Base-by-base conservation (phyloP, 64 coral and sea anemone genomes). In the Montipora cactus region DNA sequence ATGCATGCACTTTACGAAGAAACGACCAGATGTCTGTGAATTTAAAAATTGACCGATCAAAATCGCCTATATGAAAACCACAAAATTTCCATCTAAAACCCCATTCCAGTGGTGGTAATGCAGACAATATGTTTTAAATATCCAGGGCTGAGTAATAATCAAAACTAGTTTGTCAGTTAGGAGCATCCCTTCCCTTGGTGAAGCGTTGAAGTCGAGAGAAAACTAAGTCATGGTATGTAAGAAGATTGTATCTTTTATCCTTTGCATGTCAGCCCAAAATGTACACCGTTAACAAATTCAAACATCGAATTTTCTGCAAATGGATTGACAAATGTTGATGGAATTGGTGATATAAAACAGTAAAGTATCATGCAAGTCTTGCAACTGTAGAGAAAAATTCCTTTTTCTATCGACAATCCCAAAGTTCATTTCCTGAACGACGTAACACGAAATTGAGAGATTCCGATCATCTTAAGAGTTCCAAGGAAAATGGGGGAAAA, bases 201-300 rank as follows among this genome's bases (percentile, higher is more conserved):
- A 37, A 37, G 37, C 37, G 37, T 37, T 37, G 44, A 49, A 20
- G 9, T 18, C 44, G 47, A 5, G 2, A 5, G 3, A 51, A 13
- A 6, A 72, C 15, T 4, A 44, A 78, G 67, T 19, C 8, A 86
- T 86, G 82, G 82, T 86, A 86, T 1, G 82, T 86, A 72, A 86
- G 71, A 23, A 47, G 44, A 1, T 71, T 71, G 21, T 6, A 47
- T 47, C 11, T 86, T 49, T 11, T 20, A 67, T 13, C 7, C 3
- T 86, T 23, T 67, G 45, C 19, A 71, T 49, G 18, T 21, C 8
- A 22, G 22, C 21, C 10, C 55, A n/a, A 18, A 71, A 48, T 18
- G 45, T n/a, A 13, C 14, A 84, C 59, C 81, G 61, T 84, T 84
- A 86, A 71, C 62, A 71, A 86, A 86, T 71, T 71, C 15, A 71